phyloP scores from a whole-genome alignment of 2,888 invertebrate species.

The Girardia tigrina region DNA sequence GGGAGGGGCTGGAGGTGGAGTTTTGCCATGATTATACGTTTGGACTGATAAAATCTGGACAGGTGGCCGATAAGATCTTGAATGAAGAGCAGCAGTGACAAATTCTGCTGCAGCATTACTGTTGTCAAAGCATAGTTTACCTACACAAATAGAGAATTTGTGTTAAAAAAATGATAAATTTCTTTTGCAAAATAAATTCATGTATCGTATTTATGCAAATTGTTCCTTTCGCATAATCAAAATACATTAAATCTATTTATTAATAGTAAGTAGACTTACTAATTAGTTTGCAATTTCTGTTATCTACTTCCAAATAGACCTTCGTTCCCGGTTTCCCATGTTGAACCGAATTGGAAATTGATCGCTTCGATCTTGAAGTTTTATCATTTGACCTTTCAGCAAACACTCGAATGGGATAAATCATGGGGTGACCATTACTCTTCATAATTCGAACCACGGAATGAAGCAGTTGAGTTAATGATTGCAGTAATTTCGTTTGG shows the following conservation, averaged over 20 bases:
- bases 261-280: background rate
- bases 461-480: conserved; percentile 10
- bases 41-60: background rate
- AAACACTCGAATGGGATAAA: background rate
- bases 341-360: background rate
- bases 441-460: conserved; percentile 2
- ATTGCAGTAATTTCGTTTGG: background rate
- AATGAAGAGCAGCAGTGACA: conserved; percentile 8
- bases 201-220: too few relatives aligned
- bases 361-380: background rate
- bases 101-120: background rate
- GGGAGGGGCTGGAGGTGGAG: background rate
- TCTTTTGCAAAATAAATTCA: too few relatives aligned
- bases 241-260: background rate
- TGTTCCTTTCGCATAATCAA: too few relatives aligned
- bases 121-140: background rate
- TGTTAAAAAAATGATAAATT: too few relatives aligned
- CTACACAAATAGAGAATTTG: background rate
- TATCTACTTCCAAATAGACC: conserved; percentile 4
- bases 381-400: background rate
- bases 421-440: background rate
- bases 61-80: background rate
- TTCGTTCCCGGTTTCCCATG: conserved; percentile 14
- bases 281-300: background rate
- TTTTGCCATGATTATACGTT: background rate